Conservation (phyloP, 2,797 vertebrate genomes). For the Serranus cabrilla region DNA sequence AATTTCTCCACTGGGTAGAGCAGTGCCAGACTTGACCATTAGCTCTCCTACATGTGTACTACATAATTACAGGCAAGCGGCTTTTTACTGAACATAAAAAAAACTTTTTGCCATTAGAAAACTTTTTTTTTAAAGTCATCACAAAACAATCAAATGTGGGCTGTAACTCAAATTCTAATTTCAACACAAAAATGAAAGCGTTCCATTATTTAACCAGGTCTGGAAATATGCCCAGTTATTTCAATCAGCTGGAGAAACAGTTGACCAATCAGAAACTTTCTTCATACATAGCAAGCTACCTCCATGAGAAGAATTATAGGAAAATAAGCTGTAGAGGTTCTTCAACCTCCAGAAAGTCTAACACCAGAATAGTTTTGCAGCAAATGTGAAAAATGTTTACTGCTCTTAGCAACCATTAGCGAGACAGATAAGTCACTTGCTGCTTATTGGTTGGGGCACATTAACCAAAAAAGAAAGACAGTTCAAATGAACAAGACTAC, state of each 20-base stretch:
- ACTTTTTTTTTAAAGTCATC: no score
- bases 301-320: background rate
- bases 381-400: conserved; percentile 1
- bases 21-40: conserved; percentile 23
- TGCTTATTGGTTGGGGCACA: background rate
- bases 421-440: background rate
- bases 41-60: background rate
- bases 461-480: background rate
- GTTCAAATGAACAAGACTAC: background rate
- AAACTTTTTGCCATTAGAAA: no score
- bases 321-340: background rate
- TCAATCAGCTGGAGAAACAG: background rate
- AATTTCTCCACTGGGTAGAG: conserved; percentile 27
- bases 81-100: no score
- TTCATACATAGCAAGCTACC: background rate
- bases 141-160: no score
- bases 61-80: no score
- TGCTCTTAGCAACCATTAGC: background rate
- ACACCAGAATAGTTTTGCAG: background rate
- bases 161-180: no score
- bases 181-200: no score
- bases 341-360: background rate
- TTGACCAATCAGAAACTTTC: background rate
- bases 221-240: background rate
- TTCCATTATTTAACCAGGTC: no score